A percentile compares a stretch with the other conserved stretches of the same genome.
phyloP scores from a whole-genome alignment of 2,797 vertebrate species.

The Austrolebias charrua region DNA sequence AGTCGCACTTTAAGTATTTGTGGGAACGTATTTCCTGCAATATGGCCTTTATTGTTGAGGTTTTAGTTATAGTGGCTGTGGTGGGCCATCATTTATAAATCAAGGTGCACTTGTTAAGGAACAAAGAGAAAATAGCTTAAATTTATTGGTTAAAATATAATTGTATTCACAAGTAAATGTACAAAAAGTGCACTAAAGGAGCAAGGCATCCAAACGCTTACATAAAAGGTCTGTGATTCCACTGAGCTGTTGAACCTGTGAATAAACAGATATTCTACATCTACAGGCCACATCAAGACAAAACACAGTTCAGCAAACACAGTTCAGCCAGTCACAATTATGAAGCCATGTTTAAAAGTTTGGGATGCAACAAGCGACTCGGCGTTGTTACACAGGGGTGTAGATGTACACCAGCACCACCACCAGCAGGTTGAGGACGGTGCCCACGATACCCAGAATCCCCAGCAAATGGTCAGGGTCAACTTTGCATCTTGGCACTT shows the following conservation, averaged over 20 bases:
- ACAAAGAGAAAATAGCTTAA: neutral
- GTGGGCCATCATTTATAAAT: too few relatives aligned
- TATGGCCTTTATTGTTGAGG: neutral
- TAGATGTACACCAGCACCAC: conserved; percentile 65
- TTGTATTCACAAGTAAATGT: neutral
- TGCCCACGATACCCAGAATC: conserved; percentile 53
- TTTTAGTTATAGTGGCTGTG: too few relatives aligned
- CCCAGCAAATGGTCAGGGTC: conserved; percentile 48
- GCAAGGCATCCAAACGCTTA: neutral
- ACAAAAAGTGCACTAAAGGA: neutral
- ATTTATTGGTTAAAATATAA: neutral
- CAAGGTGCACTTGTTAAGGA: too few relatives aligned
- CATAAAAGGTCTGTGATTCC: too few relatives aligned
- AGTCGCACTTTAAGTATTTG: too few relatives aligned
- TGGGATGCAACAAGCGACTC: neutral
- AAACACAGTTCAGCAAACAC: too few relatives aligned
- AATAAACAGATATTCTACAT: too few relatives aligned
- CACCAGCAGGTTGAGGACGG: conserved; percentile 64
- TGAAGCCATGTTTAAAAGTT: too few relatives aligned
- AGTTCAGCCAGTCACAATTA: too few relatives aligned
- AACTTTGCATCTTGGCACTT: conserved; percentile 9
- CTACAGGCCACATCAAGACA: too few relatives aligned
- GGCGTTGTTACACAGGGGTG: conserved; percentile 52
- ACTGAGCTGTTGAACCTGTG: too few relatives aligned
- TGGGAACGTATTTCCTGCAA: neutral